phyloP scores from a whole-genome alignment of 2,888 invertebrate genomes.

The Zonitis immaculata region DNA sequence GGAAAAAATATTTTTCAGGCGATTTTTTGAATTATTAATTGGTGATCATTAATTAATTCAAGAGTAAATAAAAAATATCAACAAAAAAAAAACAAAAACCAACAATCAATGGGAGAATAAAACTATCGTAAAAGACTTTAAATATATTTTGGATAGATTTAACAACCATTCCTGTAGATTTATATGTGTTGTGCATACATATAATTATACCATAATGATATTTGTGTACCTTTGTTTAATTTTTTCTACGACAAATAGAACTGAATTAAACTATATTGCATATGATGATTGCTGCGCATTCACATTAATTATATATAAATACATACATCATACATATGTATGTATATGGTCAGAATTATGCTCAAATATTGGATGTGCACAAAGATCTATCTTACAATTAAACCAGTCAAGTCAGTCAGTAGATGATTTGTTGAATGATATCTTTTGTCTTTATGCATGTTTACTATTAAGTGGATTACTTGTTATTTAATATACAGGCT shows the following conservation, averaged over 20 bases:
- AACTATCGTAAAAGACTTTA: not conserved
- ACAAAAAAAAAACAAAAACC: not conserved
- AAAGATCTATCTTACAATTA: too few relatives aligned
- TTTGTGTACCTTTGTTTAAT: not conserved
- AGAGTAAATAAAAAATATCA: too few relatives aligned
- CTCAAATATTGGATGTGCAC: conserved; percentile 10
- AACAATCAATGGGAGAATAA: not conserved
- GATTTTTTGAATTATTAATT: too few relatives aligned
- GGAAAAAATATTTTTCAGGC: too few relatives aligned
- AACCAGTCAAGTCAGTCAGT: too few relatives aligned
- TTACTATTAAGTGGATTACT: conserved; percentile 16
- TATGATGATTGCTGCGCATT: not conserved
- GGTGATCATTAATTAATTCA: too few relatives aligned
- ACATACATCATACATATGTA: too few relatives aligned
- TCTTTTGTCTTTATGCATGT: conserved; percentile 17
- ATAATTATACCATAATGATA: too few relatives aligned
- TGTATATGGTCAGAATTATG: not conserved
- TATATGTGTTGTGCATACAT: not conserved
- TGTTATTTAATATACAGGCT: conserved; percentile 14
- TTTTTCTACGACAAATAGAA: not conserved
- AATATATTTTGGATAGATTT: not conserved
- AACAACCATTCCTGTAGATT: not conserved
- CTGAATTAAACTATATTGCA: not conserved
- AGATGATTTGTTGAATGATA: conserved; percentile 14
- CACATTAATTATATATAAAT: too few relatives aligned